Evolutionary conservation across 2,888 invertebrate species (phyloP), one percentile per base, ranked within the genome.

Genomic region (Pseudococcus viburni): DNA sequence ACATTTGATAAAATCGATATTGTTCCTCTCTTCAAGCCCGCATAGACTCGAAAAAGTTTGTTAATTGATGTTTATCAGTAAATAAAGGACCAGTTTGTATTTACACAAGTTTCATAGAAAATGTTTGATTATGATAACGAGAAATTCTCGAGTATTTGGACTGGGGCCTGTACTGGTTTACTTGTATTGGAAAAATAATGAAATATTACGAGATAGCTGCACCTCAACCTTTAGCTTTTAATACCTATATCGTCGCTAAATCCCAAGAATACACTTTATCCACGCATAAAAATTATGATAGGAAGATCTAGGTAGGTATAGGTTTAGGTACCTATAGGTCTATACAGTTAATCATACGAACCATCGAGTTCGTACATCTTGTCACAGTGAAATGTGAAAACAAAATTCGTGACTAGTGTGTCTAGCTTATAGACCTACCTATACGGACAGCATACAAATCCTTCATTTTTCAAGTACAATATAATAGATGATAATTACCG

Each of bases 381-480:
- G 73, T 73, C 33, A 73, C 80, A 46, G 19, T n/a, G 80, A 83
- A 83, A 83, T 46, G 39, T 42, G n/a, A 83, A 46, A 83, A n/a
- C 17, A 46, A 83, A 83, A 83, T 46, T 83, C 80, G 80, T 83
- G 80, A 83, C 46, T 46, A 3, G 33, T 46, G 80, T 33, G 42
- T 22, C 39, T 83, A n/a, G 0, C 42, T 42, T 7, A 42, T 42
- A 42, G 26, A 33, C 8, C 42, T 80, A 33, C 8, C 42, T 80
- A 19, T 83, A 39, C 33, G 5, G 39, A 77, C 39, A 42, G 77
- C 77, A 77, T 77, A 39, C 77, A 39, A 77, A 77, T 77, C 17
- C 77, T 17, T 77, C 77, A 77, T 77, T 77, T 77, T 77, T 77
- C 77, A 77, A 77, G 39, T 83, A 83, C 80, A 83, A 83, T 83